Percentiles rank a stretch among this genome's conserved stretches.
Evolutionary conservation across 1,140 invertebrate genomes (phyloP).

Genomic region (Coelopa frigida): DNA sequence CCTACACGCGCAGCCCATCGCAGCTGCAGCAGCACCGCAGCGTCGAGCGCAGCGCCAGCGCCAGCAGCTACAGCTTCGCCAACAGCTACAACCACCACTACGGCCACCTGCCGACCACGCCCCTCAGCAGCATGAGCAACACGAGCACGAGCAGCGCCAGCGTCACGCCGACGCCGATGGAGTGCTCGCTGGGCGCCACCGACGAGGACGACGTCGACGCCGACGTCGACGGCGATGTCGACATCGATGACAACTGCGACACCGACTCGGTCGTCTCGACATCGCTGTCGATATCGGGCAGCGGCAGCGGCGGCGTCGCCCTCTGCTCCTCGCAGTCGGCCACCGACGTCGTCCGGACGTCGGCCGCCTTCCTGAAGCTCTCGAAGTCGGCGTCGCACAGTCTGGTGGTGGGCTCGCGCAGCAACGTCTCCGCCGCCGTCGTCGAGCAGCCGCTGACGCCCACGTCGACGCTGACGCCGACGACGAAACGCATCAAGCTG

Average conservation of each 20-base stretch:
- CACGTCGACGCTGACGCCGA: neutral
- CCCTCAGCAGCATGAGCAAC: conserved; percentile 27
- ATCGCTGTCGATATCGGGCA: neutral
- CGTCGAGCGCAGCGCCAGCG: conserved; percentile 16
- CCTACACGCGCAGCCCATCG: conserved; percentile 23
- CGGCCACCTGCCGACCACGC: conserved; percentile 10
- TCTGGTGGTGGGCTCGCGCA: neutral
- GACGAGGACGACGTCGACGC: neutral
- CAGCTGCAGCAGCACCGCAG: conserved; percentile 7
- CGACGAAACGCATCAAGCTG: conserved; percentile 18
- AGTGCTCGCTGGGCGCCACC: conserved; percentile 18
- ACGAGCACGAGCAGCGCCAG: conserved; percentile 22
- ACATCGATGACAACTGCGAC: neutral
- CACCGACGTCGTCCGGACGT: too few species aligned
- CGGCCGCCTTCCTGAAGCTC: too few species aligned
- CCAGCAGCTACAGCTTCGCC: conserved; percentile 1
- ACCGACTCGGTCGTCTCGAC: neutral
- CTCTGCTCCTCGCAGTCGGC: too few species aligned
- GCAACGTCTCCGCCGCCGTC: neutral
- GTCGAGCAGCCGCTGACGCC: neutral
- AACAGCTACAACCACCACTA: neutral
- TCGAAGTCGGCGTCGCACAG: too few species aligned
- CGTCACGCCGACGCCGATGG: conserved; percentile 32
- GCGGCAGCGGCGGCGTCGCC: neutral
- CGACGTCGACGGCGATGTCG: neutral